These are phyloP conservation scores for Drosophila rubida DNA, from an alignment of 2,888 invertebrate species.

Conservation along the genomic window DNA sequence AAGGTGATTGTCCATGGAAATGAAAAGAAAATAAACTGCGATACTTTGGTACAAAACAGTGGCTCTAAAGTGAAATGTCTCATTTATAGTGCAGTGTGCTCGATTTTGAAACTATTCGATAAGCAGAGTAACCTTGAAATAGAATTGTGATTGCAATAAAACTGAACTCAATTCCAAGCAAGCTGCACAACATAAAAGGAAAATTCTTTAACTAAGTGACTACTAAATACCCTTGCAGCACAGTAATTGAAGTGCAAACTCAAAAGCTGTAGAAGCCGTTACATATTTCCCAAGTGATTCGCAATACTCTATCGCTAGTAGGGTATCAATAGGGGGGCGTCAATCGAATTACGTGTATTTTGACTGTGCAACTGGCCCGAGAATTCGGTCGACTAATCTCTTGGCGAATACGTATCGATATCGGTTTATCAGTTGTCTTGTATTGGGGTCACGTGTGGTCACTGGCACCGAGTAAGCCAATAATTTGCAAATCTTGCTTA, in stretches of 20 bases:
- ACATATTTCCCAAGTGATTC: background rate
- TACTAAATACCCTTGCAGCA: background rate
- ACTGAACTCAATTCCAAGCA: conserved; percentile 43
- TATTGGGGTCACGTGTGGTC: conserved; percentile 55
- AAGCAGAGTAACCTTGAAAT: conserved; percentile 54
- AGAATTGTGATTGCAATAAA: conserved; percentile 9
- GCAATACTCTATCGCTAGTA: background rate
- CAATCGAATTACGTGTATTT: conserved; percentile 51
- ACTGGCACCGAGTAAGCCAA: conserved; percentile 58
- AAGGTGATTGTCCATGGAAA: conserved; percentile 26
- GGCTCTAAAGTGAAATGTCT: background rate
- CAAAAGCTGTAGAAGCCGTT: too few relatives aligned
- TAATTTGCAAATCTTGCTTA: conserved; percentile 72
- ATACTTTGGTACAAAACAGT: background rate
- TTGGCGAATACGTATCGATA: conserved; percentile 25
- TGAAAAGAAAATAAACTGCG: background rate
- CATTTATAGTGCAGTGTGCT: background rate
- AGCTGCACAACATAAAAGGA: background rate
- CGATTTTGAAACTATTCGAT: background rate
- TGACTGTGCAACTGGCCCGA: conserved; percentile 5
- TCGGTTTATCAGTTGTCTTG: conserved; percentile 27
- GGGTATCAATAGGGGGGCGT: conserved; percentile 62
- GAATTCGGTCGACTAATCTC: conserved; percentile 45
- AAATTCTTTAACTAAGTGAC: background rate
- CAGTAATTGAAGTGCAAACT: too few relatives aligned